Percentiles rank a stretch among this genome's conserved stretches.
These are phyloP conservation scores for Phymatocera aterrima DNA, from an alignment of 2,888 invertebrate genomes.

Conservation along the genomic window DNA sequence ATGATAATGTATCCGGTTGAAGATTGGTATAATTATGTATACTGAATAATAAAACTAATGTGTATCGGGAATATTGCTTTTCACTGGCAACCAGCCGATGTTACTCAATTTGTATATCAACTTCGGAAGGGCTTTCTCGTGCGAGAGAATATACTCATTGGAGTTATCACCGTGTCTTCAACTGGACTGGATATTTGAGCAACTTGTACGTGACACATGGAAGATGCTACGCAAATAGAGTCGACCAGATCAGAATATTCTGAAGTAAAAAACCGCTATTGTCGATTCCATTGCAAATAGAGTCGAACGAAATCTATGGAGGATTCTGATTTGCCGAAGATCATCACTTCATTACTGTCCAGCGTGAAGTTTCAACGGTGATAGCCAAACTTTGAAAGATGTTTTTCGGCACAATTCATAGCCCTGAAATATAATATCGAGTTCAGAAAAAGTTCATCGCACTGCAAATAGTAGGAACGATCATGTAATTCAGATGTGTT, in stretches of 20 bases:
- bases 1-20: not conserved
- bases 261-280: not conserved
- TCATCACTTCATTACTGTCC: not conserved
- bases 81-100: not conserved
- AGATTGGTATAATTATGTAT: not conserved
- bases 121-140: not conserved
- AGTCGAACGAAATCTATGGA: not conserved
- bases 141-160: not conserved
- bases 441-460: not conserved
- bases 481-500: not conserved
- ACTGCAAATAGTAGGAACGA: not conserved
- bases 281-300: not conserved
- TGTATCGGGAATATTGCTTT: not conserved
- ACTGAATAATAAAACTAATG: not conserved
- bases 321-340: not conserved
- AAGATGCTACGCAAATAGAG: not conserved
- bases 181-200: not conserved
- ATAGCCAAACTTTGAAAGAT: not conserved
- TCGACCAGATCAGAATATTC: not conserved
- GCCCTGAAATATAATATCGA: not conserved
- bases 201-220: not conserved
- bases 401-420: not conserved
- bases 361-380: not conserved
- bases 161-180: not conserved
- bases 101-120: not conserved